Conservation (phyloP, 2,888 invertebrate species). For the Cyclophora albipunctata region DNA sequence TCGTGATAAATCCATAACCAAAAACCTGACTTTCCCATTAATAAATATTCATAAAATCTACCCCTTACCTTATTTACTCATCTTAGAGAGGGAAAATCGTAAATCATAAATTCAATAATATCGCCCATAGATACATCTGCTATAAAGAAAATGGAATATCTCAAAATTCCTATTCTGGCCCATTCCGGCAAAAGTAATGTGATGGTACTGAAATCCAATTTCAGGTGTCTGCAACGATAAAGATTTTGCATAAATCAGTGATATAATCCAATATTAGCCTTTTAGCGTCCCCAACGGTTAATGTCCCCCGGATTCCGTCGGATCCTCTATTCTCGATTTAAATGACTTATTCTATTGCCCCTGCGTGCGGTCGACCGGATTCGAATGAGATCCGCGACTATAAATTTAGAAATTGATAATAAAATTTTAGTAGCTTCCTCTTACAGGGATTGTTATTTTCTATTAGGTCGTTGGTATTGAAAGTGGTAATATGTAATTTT, state of each 20-base stretch:
- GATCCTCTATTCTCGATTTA: slow-evolving; percentile 66
- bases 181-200: slow-evolving; percentile 42
- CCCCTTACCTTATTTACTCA: slow-evolving; percentile 3
- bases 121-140: slow-evolving; percentile 16
- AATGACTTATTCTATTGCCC: slow-evolving; percentile 72
- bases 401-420: slow-evolving; percentile 68
- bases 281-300: slow-evolving; percentile 55
- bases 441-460: slow-evolving; percentile 46
- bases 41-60: background rate
- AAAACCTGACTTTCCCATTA: background rate
- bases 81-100: background rate
- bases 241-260: slow-evolving; percentile 73
- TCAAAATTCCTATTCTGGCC: slow-evolving; percentile 23
- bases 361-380: slow-evolving; percentile 45
- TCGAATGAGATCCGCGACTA: slow-evolving; percentile 45
- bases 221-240: slow-evolving; percentile 64
- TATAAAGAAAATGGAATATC: slow-evolving; percentile 24
- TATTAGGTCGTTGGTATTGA: slow-evolving; percentile 12
- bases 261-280: slow-evolving; percentile 70
- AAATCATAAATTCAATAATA: slow-evolving; percentile 9
- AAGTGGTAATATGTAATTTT: background rate
- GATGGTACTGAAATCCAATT: slow-evolving; percentile 62
- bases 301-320: slow-evolving; percentile 54
- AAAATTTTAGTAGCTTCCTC: slow-evolving; percentile 57
- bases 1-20: too few relatives aligned